Conservation (phyloP, 2,888 invertebrate species). For the Tubulanus polymorphus region DNA sequence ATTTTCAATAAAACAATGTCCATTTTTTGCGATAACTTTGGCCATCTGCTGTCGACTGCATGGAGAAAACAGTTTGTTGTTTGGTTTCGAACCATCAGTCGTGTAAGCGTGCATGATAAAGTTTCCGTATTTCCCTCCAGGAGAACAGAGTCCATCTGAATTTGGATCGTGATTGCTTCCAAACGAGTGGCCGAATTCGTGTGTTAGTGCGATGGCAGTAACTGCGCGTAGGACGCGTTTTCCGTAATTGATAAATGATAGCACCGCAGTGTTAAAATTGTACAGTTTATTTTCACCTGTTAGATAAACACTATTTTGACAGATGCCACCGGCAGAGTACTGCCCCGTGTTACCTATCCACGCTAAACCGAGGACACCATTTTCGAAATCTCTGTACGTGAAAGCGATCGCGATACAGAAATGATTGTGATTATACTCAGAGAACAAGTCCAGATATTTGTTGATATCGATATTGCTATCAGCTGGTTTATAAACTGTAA, state of each 20-base stretch:
- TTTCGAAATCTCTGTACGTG: slow-evolving; percentile 30
- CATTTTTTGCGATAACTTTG: slow-evolving; percentile 35
- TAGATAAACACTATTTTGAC: slow-evolving; percentile 23
- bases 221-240: slow-evolving; percentile 23
- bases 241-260: slow-evolving; percentile 27
- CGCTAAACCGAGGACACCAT: slow-evolving; percentile 33
- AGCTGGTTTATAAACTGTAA: slow-evolving; percentile 20
- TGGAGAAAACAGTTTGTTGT: slow-evolving; percentile 34
- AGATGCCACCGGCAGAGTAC: slow-evolving; percentile 33
- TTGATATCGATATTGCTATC: slow-evolving; percentile 15
- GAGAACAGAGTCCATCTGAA: slow-evolving; percentile 20
- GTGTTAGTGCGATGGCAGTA: slow-evolving; percentile 27
- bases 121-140: slow-evolving; percentile 26
- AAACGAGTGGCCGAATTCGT: slow-evolving; percentile 44
- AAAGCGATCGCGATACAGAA: slow-evolving; percentile 35
- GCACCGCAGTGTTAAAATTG: slow-evolving; percentile 34
- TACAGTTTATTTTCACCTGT: slow-evolving; percentile 9
- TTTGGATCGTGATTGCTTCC: slow-evolving; percentile 35
- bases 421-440: slow-evolving; percentile 25
- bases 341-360: slow-evolving; percentile 31
- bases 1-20: slow-evolving; percentile 23
- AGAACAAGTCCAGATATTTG: slow-evolving; percentile 30
- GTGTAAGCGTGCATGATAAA: slow-evolving; percentile 37
- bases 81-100: slow-evolving; percentile 27
- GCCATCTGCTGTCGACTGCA: slow-evolving; percentile 35